These are phyloP conservation scores for Coendou prehensilis DNA, from an alignment of 2,797 vertebrate genomes.

Conservation along the genomic window DNA sequence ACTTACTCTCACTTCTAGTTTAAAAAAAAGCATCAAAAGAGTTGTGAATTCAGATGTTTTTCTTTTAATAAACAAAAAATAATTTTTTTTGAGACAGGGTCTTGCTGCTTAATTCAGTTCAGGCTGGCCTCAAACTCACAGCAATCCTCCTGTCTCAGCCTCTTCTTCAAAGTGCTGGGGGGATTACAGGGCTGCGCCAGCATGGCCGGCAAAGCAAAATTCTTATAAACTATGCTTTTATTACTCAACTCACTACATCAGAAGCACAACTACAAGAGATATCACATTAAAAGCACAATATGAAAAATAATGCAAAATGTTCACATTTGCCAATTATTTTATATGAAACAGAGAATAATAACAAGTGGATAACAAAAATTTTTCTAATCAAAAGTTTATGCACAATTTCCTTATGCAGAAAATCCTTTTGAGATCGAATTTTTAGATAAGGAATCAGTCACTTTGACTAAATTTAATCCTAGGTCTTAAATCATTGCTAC, in stretches of 20 bases:
- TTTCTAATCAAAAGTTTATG: constrained; percentile 54
- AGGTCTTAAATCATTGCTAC: not conserved
- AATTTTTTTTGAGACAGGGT: not conserved
- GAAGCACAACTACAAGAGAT: constrained; percentile 54
- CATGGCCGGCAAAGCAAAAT: not conserved
- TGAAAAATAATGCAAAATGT: constrained; percentile 43
- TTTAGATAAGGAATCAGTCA: constrained; percentile 15
- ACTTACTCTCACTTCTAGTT: constrained; percentile 33
- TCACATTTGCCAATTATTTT: constrained; percentile 49
- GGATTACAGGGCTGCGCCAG: not conserved
- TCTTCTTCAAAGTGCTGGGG: not conserved
- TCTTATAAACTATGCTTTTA: constrained; percentile 27
- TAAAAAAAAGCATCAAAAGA: constrained; percentile 8
- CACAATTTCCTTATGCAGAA: constrained; percentile 41
- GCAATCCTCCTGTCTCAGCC: not conserved
- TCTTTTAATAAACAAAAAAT: constrained; percentile 52
- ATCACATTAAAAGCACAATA: constrained; percentile 65
- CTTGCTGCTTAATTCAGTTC: not conserved
- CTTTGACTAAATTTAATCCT: constrained; percentile 14
- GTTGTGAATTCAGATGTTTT: constrained; percentile 62
- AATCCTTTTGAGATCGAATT: constrained; percentile 29
- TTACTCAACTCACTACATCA: constrained; percentile 52
- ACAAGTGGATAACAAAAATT: constrained; percentile 51
- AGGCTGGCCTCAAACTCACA: not conserved
- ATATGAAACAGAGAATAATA: constrained; percentile 52